A percentile compares a stretch with the other conserved stretches of the same genome.
phyloP scores from a whole-genome alignment of 2,888 invertebrate genomes.

The Trachelus tabidus region DNA sequence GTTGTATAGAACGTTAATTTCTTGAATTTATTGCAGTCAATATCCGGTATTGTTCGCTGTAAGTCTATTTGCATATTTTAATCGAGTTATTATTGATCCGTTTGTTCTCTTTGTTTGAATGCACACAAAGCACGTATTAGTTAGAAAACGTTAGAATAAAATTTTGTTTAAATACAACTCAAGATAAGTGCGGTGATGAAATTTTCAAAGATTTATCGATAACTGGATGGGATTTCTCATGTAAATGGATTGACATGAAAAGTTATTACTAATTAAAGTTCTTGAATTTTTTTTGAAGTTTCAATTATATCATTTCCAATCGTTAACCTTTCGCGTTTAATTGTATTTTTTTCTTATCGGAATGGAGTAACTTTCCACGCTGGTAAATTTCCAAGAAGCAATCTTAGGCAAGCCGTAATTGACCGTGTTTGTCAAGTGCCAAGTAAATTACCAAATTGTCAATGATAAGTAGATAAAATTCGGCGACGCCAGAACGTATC shows the following conservation, averaged over 20 bases:
- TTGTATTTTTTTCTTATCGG: neutral
- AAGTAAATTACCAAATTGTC: neutral
- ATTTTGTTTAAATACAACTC: neutral
- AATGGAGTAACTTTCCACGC: neutral
- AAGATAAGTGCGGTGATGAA: neutral
- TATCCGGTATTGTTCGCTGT: neutral
- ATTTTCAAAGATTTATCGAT: neutral
- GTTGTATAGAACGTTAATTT: neutral
- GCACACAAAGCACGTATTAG: neutral
- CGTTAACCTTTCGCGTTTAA: neutral
- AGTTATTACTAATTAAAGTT: neutral
- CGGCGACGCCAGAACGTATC: neutral
- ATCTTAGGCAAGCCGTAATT: neutral
- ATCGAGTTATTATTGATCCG: neutral
- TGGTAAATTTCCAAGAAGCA: neutral
- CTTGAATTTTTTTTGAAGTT: neutral
- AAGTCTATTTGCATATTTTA: neutral
- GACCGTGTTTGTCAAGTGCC: neutral
- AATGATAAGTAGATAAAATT: neutral
- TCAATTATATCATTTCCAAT: neutral
- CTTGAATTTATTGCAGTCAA: neutral
- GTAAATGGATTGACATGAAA: neutral
- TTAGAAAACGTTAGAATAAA: neutral
- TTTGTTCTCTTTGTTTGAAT: neutral
- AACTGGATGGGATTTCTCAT: neutral